Conservation (phyloP, 2,113 vertebrate genomes). For the Nettapus auritus region DNA sequence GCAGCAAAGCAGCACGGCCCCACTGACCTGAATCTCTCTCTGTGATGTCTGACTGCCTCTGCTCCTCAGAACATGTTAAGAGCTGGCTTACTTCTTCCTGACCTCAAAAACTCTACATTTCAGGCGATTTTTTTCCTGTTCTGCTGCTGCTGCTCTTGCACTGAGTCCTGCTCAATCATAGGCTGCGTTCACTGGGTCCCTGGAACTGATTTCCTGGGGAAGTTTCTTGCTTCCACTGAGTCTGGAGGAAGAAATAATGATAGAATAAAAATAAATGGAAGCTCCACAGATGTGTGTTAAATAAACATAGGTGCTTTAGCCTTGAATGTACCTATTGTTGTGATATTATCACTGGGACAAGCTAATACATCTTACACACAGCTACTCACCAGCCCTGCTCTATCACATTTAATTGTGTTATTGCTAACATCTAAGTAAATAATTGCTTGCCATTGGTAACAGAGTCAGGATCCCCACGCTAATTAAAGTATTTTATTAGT, state of each 20-base stretch:
- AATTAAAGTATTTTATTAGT: background rate
- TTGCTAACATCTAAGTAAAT: background rate
- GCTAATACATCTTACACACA: background rate
- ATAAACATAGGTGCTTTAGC: background rate
- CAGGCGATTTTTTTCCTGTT: background rate
- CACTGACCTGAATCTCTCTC: background rate
- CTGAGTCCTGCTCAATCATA: background rate
- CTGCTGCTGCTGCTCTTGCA: background rate
- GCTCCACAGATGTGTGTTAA: background rate
- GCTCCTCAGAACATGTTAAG: rapidly evolving
- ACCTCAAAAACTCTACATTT: background rate
- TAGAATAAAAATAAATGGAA: background rate
- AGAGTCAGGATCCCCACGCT: background rate
- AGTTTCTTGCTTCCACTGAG: background rate
- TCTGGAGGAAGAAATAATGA: background rate
- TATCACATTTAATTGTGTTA: background rate
- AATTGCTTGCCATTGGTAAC: background rate
- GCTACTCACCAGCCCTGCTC: background rate
- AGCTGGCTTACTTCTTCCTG: background rate
- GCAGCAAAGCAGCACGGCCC: background rate
- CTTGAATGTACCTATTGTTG: background rate
- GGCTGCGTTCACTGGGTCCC: background rate
- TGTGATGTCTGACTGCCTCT: background rate
- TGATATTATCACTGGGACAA: background rate
- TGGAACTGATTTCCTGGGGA: background rate